Conservation (phyloP, 2,888 invertebrate genomes). For the Scaptomyza flava region DNA sequence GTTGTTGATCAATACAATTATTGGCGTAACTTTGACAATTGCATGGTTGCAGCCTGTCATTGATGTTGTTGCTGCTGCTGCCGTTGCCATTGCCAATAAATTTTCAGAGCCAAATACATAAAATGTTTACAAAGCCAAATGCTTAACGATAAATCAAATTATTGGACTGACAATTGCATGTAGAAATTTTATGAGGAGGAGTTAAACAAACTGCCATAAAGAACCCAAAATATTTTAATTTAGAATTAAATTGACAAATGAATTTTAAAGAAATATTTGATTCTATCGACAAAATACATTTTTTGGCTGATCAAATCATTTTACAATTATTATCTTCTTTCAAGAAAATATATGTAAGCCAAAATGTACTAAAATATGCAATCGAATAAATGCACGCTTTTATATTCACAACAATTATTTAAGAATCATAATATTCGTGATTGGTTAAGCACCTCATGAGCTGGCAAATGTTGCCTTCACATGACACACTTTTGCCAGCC, state of each 20-base stretch:
- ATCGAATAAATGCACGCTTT: too few species aligned
- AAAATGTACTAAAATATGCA: too few species aligned
- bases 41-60: constrained; percentile 43
- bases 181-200: constrained; percentile 16
- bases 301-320: too few species aligned
- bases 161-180: constrained; percentile 36
- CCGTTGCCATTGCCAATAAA: constrained; percentile 52
- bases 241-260: too few species aligned
- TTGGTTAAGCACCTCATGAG: constrained; percentile 40
- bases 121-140: constrained; percentile 58
- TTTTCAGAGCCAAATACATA: constrained; percentile 62
- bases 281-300: too few species aligned
- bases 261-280: too few species aligned
- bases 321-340: too few species aligned
- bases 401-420: neutral
- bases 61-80: constrained; percentile 23
- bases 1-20: constrained; percentile 65
- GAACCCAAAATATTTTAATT: constrained; percentile 9
- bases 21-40: constrained; percentile 55
- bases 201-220: neutral
- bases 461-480: constrained; percentile 54
- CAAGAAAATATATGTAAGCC: too few species aligned
- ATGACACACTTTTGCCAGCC: constrained; percentile 51
- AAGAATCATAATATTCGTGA: neutral
- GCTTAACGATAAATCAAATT: constrained; percentile 61